Base-by-base conservation (phyloP, 2,113 vertebrate species). In the Dermatemys mawii region DNA sequence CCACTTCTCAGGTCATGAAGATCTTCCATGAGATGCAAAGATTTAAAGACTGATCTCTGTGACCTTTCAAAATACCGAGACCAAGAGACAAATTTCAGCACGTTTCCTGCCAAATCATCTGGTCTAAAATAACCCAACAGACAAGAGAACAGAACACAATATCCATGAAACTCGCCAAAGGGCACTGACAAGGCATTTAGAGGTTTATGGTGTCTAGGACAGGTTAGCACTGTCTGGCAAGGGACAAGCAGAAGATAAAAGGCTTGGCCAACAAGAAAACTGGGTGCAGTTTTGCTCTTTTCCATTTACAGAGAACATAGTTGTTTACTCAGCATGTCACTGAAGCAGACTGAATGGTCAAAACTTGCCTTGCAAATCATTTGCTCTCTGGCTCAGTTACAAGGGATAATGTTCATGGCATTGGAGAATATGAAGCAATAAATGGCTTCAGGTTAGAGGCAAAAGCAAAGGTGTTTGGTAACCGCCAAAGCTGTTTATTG, bases 21-120 rank as follows among this genome's bases (percentile, higher is more conserved):
- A 95, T 97, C 97, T 97, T 97, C 98, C 97, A 96, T 98, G 97
- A 98, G 97, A 97, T 98, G 97, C 97, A 97, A 97, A 98, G 97
- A 96, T 97, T 98, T 94, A 97, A 97, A 98, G 96, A 98, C 95
- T 96, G 96, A 87, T 97, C 94, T 96, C 96, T 81, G 96, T 86
- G 97, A 98, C 97, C 97, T 90, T 97, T 95, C 97, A 80, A 94
- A 97, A 96, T 95, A 97, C 83, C 97, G 97, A 95, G 97, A 98
- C 97, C 97, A 96, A 97, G 97, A 98, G 98, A 98, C 97, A 97
- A 93, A 95, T 97, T 96, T 92, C 96, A 97, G 97, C 97, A 97
- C 93, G 93, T 97, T 97, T 98, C 97, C 98, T 96, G 95, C 97
- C 97, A 90, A 92, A 93, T 97, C 96, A 92, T 90, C 96, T 95